Percentiles rank a stretch among this genome's conserved stretches.
phyloP scores from a whole-genome alignment of 2,888 invertebrate species.

The Pandemis cinnamomeana region DNA sequence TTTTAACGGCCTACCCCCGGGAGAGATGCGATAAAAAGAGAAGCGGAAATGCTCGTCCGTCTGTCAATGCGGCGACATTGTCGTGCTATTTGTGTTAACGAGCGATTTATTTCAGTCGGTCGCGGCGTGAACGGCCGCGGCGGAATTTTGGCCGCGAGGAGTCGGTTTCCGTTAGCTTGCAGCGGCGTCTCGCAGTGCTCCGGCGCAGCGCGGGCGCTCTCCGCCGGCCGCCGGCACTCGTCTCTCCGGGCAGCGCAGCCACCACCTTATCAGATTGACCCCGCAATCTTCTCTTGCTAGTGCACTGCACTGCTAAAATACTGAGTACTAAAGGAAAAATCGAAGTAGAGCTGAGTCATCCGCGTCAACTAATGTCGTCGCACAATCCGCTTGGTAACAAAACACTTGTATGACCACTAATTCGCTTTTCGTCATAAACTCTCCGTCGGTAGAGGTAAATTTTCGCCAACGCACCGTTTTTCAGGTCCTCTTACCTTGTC shows the following conservation, averaged over 20 bases:
- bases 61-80: constrained; percentile 81
- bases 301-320: constrained; percentile 61
- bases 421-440: constrained; percentile 50
- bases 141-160: constrained; percentile 81
- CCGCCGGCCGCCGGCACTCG: constrained; percentile 43
- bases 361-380: constrained; percentile 59
- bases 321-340: constrained; percentile 75
- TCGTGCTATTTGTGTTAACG: constrained; percentile 82
- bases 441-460: constrained; percentile 38
- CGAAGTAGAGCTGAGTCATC: constrained; percentile 80
- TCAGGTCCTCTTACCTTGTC: constrained; percentile 67
- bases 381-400: constrained; percentile 52
- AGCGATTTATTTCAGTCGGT: constrained; percentile 83
- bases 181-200: constrained; percentile 39
- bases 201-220: constrained; percentile 45
- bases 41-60: constrained; percentile 79
- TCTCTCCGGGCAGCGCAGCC: constrained; percentile 48
- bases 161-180: constrained; percentile 78
- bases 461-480: constrained; percentile 54
- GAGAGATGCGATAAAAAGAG: constrained; percentile 66
- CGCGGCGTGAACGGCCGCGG: constrained; percentile 81
- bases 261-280: constrained; percentile 51
- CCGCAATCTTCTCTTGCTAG: constrained; percentile 63
- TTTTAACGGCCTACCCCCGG: constrained; percentile 53
- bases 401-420: constrained; percentile 52